A percentile compares a stretch with the other conserved stretches of the same genome.
phyloP scores from a whole-genome alignment of 2,113 vertebrate species.

The Donacobius atricapilla region DNA sequence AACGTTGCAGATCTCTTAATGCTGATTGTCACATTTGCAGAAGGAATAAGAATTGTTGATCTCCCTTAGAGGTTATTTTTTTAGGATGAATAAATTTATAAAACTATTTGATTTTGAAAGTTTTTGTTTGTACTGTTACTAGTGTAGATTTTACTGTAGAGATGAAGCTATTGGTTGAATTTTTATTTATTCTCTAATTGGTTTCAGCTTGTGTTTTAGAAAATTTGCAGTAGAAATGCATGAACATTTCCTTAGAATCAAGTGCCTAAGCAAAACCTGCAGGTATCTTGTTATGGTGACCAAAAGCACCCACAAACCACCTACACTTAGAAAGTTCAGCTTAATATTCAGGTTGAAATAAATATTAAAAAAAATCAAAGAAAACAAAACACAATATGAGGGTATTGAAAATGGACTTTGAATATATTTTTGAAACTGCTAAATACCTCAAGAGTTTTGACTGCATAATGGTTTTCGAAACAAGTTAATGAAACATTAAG shows the following conservation, averaged over 20 bases:
- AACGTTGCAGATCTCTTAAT: neutral
- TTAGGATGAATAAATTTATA: neutral
- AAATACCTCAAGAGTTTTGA: neutral
- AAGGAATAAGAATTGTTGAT: neutral
- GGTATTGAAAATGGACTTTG: neutral
- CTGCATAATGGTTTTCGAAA: neutral
- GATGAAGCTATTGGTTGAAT: neutral
- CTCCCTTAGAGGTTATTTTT: neutral
- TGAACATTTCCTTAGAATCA: neutral
- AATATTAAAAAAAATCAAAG: neutral
- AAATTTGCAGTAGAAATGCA: neutral
- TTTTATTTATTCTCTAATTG: neutral
- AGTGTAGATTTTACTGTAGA: neutral
- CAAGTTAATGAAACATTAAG: neutral
- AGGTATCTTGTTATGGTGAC: neutral
- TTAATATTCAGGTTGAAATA: neutral
- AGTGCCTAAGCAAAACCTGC: neutral
- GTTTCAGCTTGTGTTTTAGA: neutral
- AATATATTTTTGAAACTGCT: neutral
- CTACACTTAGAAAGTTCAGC: neutral
- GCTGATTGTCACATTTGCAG: neutral
- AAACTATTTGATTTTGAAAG: neutral
- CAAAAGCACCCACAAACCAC: neutral
- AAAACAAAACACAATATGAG: neutral
- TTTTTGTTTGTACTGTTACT: neutral